Evolutionary conservation across 2,888 invertebrate genomes (phyloP).

Genomic region (Orchestes rusci): DNA sequence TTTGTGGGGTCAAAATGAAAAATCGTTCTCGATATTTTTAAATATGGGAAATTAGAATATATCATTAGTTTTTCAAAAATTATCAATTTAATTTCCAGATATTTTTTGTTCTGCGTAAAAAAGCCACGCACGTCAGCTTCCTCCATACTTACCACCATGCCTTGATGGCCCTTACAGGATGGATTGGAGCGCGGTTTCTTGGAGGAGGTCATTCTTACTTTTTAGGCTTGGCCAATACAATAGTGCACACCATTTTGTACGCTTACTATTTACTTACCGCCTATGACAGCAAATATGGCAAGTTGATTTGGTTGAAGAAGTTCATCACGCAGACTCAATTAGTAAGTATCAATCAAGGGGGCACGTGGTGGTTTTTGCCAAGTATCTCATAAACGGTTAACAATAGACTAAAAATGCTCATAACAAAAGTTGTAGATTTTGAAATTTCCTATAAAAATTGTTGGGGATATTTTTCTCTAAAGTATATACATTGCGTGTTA

Average conservation of each 20-base stretch:
- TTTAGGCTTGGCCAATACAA: constrained; percentile 60
- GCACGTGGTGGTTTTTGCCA: too few relatives aligned
- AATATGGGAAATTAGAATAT: too few relatives aligned
- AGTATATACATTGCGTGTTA: too few relatives aligned
- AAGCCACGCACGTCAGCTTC: constrained; percentile 72
- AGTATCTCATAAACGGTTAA: too few relatives aligned
- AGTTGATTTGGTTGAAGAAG: constrained; percentile 72
- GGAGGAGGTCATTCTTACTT: constrained; percentile 60
- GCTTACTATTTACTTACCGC: constrained; percentile 72
- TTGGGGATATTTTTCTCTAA: too few relatives aligned
- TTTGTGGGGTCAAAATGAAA: too few relatives aligned
- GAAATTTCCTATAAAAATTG: too few relatives aligned
- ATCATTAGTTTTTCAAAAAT: too few relatives aligned
- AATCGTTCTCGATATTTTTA: too few relatives aligned
- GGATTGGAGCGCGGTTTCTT: constrained; percentile 54
- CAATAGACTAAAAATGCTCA: too few relatives aligned
- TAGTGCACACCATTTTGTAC: constrained; percentile 79
- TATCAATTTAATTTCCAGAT: constrained; percentile 44
- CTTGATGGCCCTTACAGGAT: constrained; percentile 66
- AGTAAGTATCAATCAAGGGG: too few relatives aligned
- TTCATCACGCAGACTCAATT: constrained; percentile 80
- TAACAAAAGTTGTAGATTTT: too few relatives aligned
- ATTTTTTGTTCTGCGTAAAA: constrained; percentile 81
- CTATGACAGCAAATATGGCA: constrained; percentile 59
- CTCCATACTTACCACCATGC: constrained; percentile 83